Conservation (phyloP, 2,888 invertebrate species). For the Iselma pallidipennis region DNA sequence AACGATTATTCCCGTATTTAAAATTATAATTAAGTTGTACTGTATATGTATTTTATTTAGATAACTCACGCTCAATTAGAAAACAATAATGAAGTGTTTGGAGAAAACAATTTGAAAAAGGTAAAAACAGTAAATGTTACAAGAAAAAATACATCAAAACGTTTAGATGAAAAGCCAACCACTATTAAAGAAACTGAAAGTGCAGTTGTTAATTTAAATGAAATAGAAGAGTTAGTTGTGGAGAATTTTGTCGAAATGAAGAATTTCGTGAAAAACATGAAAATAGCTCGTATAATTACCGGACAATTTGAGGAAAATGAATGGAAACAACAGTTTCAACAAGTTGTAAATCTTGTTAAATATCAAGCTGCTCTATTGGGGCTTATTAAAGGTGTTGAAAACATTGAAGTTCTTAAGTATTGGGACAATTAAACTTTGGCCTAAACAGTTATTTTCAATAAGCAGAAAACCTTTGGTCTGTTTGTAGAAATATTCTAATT, state of each 20-base stretch:
- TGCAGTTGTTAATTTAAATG: constrained; percentile 31
- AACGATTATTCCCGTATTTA: no score
- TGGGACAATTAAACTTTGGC: not conserved
- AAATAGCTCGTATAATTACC: not conserved
- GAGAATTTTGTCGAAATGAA: constrained; percentile 36
- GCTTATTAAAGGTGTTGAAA: constrained; percentile 6
- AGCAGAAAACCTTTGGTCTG: no score
- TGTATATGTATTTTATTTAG: not conserved
- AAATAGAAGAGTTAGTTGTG: constrained; percentile 37
- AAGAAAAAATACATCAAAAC: no score
- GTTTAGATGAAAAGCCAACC: not conserved
- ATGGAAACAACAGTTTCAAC: not conserved
- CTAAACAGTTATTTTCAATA: no score
- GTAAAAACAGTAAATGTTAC: no score
- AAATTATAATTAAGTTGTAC: not conserved
- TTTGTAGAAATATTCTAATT: no score
- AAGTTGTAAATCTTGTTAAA: constrained; percentile 10
- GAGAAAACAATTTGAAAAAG: no score
- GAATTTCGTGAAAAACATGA: constrained; percentile 24
- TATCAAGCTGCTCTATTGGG: constrained; percentile 5
- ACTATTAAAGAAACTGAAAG: constrained; percentile 26
- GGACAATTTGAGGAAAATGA: constrained; percentile 2
- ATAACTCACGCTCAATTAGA: no score
- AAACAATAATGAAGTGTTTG: no score
- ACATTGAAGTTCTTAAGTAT: not conserved